Base-by-base conservation (phyloP, 2,888 invertebrate genomes). In the Archips crataeganus region DNA sequence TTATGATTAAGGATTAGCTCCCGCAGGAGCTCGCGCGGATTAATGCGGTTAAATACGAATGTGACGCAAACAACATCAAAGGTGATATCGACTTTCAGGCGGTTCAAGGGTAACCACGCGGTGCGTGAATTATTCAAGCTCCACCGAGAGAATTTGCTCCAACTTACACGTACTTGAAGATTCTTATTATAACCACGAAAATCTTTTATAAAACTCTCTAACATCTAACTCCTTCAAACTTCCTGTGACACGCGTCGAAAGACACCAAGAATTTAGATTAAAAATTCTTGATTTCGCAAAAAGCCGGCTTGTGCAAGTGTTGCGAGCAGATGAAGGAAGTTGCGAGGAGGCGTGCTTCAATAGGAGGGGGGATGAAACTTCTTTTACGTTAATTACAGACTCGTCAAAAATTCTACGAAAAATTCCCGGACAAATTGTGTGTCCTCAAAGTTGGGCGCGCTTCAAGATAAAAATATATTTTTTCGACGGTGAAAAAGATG, bases 231-330 rank as follows among this genome's bases (percentile, higher is more conserved):
- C 54, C 57, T 61, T 36, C 39, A 23, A 39, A 62, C 15, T 51
- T 49, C 32, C 15, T 3, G 34, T 13, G 47, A 47, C 51, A 70
- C 51, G 62, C 62, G 62, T 70, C 51, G 36, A 49, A 70, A 62
- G 69, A 54, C 69, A 70, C 62, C n/a, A 62, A 62, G 62, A 70
- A 70, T 70, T 70, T 70, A 62, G 69, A 70, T 70, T 70, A 70
- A 70, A 69, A 70, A 62, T 62, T 10, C 51, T 51, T 32, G 49
- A 45, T 36, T 61, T 51, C 36, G 49, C 15, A 62, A 70, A 69
- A 67, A 66, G n/a, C 23, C 51, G 47, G 69, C 60, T 51, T 8
- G 23, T 45, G 66, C 49, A 32, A 66, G 57, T 64, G 49, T 70
- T 51, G 62, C 51, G 39, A 11, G 23, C 11, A 45, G 69, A 69